phyloP scores from a whole-genome alignment of 2,797 vertebrate species.

The Acipenser ruthenus region DNA sequence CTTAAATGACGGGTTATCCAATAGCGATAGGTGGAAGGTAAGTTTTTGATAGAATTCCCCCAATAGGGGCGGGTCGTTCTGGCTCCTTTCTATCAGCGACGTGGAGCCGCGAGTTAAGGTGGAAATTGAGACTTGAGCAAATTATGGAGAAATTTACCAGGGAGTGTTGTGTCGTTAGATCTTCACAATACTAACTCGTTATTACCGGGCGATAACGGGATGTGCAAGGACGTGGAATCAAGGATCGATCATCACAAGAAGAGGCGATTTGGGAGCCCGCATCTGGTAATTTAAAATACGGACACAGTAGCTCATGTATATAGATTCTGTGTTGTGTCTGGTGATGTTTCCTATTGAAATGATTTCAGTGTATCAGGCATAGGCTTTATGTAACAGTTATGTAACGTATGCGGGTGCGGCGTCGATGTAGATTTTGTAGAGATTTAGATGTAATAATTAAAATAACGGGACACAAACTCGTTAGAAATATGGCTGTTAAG shows the following conservation, averaged over 20 bases:
- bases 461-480: too few relatives aligned
- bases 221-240: slow-evolving; percentile 15
- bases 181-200: neutral
- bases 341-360: too few relatives aligned
- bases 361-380: too few relatives aligned
- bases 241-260: slow-evolving; percentile 16
- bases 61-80: slow-evolving; percentile 52
- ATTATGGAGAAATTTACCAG: slow-evolving; percentile 3
- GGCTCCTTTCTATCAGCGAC: slow-evolving; percentile 51
- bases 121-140: slow-evolving; percentile 7
- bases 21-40: slow-evolving; percentile 19
- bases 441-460: too few relatives aligned
- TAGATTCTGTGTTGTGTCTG: too few relatives aligned
- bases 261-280: slow-evolving; percentile 14
- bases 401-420: too few relatives aligned
- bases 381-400: too few relatives aligned
- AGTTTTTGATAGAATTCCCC: slow-evolving; percentile 35
- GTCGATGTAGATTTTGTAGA: too few relatives aligned
- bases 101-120: slow-evolving; percentile 29
- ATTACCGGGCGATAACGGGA: slow-evolving; percentile 3
- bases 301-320: too few relatives aligned
- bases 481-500: too few relatives aligned
- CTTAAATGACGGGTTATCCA: slow-evolving; percentile 30
- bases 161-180: slow-evolving; percentile 7
- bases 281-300: slow-evolving; percentile 20